Evolutionary conservation across 2,888 invertebrate species (phyloP).

Genomic region (Harpalus rufipes): DNA sequence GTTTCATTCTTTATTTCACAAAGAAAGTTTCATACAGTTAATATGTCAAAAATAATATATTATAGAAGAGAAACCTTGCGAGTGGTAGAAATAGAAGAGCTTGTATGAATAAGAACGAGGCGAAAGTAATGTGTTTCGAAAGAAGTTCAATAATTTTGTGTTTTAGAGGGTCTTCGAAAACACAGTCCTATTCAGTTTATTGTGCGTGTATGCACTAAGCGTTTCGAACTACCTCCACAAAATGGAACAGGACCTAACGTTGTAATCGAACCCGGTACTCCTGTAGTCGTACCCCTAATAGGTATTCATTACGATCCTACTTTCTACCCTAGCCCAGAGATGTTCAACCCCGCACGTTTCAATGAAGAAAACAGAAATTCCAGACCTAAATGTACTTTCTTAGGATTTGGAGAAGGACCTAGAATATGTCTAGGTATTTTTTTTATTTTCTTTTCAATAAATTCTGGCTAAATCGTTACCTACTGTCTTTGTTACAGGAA

Average conservation of each 20-base stretch:
- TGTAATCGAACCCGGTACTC: slow-evolving; percentile 68
- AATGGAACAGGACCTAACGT: slow-evolving; percentile 70
- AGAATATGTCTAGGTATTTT: slow-evolving; percentile 72
- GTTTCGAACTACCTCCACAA: slow-evolving; percentile 68
- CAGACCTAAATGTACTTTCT: slow-evolving; percentile 71
- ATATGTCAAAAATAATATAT: no score
- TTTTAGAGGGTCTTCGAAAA: slow-evolving; percentile 72
- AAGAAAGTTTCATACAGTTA: no score
- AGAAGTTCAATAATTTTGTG: background rate
- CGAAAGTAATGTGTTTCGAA: no score
- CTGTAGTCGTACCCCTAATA: slow-evolving; percentile 68
- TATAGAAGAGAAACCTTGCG: no score
- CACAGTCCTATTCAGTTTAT: slow-evolving; percentile 71
- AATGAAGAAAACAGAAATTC: slow-evolving; percentile 71
- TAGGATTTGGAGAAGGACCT: slow-evolving; percentile 73
- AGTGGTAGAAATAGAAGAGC: no score
- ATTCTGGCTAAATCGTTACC: background rate
- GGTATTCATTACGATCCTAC: slow-evolving; percentile 69
- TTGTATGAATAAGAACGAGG: no score
- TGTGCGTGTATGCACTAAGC: slow-evolving; percentile 70
- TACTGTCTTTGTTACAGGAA: slow-evolving; percentile 71
- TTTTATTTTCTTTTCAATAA: background rate
- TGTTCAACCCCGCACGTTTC: slow-evolving; percentile 70
- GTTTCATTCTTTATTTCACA: no score
- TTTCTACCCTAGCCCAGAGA: slow-evolving; percentile 69